Base-by-base conservation (phyloP, 2,888 invertebrate genomes). In the Hoplodrina blanda region DNA sequence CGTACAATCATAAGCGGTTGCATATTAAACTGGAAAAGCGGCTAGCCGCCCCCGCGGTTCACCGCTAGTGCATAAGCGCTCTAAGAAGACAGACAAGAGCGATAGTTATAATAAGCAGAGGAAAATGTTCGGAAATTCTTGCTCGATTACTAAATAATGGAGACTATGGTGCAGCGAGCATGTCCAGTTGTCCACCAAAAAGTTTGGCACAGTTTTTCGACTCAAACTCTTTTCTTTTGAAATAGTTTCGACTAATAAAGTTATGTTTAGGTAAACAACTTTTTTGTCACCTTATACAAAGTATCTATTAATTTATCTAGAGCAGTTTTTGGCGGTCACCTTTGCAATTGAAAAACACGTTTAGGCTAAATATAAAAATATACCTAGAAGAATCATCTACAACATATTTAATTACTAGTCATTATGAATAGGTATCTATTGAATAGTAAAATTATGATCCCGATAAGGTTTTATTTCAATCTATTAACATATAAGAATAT, bases 401-500 rank as follows among this genome's bases (percentile, higher is more conserved):
- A 4, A 60, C 25, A 71, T 65, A 67, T 46, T 46, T 59, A 55
- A 80, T 66, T 55, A 63, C 7, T 5, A 33, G 13, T 15, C 4
- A 52, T 30, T 53, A 37, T 56, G 55, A 60, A 25, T n/a, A n/a
- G 1, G 41, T 41, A 54, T n/a, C 8, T 71, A 46, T 46, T 46
- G 46, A 67, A 61, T 15, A 44, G 56, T 61, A 60, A 44, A 53
- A 76, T 17, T 61, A 62, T 59, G 49, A 73, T 25, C n/a, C 25
- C 33, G 50, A 60, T 59, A 50, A 67, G 62, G 33, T 62, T 73
- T 80, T 60, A 66, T 76, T 62, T 53, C 7, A 41, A 33, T 59
- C n/a, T 19, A 73, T 81, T 81, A 56, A 33, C 70, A 76, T 69
- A 82, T 50, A 33, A 53, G 59, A 63, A 60, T 50, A 52, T 61